phyloP scores from a whole-genome alignment of 2,113 vertebrate genomes.

The Prinia subflava region DNA sequence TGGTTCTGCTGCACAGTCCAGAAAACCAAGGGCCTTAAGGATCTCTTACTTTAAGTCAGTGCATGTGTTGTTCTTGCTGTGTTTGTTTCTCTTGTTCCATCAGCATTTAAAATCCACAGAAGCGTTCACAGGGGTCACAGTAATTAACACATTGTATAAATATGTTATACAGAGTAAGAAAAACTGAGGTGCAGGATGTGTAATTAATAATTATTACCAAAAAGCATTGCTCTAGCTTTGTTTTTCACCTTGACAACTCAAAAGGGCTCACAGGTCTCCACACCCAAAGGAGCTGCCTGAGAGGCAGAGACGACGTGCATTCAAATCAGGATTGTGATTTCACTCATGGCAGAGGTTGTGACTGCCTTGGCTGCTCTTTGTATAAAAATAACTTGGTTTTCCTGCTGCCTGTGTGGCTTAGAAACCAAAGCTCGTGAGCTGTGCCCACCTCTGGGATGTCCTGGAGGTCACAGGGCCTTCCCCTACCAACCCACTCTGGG shows the following conservation, averaged over 20 bases:
- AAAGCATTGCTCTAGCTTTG: neutral
- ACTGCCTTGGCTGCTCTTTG: neutral
- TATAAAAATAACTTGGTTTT: neutral
- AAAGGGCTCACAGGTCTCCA: neutral
- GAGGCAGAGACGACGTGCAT: neutral
- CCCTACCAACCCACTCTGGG: accelerated
- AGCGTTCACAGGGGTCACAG: neutral
- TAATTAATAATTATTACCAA: neutral
- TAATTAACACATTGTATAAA: neutral
- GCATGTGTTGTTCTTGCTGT: neutral
- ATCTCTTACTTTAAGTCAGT: neutral
- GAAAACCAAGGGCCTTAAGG: neutral
- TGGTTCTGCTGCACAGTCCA: neutral
- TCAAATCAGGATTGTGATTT: neutral
- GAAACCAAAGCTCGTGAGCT: neutral
- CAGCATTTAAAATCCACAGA: neutral
- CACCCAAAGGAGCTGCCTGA: neutral
- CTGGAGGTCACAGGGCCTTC: accelerated
- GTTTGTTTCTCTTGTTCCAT: neutral
- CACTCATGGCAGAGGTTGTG: neutral
- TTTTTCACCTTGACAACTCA: neutral
- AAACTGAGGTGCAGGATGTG: neutral
- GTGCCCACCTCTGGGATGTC: neutral
- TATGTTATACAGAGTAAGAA: neutral
- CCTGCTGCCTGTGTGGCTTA: neutral